phyloP scores from a whole-genome alignment of 2,113 vertebrate species.

The Tragelaphus imberbis region DNA sequence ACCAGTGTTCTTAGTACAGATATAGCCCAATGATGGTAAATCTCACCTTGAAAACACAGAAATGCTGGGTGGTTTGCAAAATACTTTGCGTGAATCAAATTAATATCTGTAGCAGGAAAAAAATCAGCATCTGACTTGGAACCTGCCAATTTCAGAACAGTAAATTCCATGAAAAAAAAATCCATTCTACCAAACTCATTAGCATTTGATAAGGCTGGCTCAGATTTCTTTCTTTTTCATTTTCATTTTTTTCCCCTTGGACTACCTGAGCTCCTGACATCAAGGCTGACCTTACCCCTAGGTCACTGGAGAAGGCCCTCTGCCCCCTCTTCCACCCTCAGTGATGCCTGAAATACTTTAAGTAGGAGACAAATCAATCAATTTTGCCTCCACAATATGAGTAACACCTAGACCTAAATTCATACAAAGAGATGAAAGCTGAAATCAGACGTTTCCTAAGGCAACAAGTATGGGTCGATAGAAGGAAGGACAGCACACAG shows the following conservation, averaged over 20 bases:
- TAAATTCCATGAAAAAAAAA: neutral
- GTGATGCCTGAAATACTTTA: slow-evolving; percentile 75
- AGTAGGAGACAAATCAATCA: slow-evolving; percentile 75
- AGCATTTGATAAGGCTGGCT: neutral
- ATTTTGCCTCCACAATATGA: slow-evolving; percentile 76
- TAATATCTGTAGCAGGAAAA: neutral
- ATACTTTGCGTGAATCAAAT: slow-evolving; percentile 26
- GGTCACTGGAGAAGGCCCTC: slow-evolving; percentile 65
- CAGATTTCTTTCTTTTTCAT: neutral
- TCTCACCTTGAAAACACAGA: neutral
- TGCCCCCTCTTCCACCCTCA: slow-evolving; percentile 72
- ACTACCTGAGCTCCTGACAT: slow-evolving; percentile 9
- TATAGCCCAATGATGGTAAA: neutral
- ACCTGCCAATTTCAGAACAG: neutral
- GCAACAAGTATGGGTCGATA: slow-evolving; percentile 33
- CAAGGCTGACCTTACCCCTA: slow-evolving; percentile 36
- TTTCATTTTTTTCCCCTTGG: neutral
- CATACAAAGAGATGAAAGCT: slow-evolving; percentile 49
- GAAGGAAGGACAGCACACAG: neutral
- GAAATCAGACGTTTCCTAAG: slow-evolving; percentile 62
- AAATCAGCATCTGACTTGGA: slow-evolving; percentile 32
- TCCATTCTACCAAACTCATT: neutral
- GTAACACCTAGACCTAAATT: slow-evolving; percentile 70
- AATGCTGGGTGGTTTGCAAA: neutral
- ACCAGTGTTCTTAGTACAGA: neutral